A percentile compares a stretch with the other conserved stretches of the same genome.
phyloP scores from a whole-genome alignment of 2,113 vertebrate species.

The Chroicocephalus ridibundus region DNA sequence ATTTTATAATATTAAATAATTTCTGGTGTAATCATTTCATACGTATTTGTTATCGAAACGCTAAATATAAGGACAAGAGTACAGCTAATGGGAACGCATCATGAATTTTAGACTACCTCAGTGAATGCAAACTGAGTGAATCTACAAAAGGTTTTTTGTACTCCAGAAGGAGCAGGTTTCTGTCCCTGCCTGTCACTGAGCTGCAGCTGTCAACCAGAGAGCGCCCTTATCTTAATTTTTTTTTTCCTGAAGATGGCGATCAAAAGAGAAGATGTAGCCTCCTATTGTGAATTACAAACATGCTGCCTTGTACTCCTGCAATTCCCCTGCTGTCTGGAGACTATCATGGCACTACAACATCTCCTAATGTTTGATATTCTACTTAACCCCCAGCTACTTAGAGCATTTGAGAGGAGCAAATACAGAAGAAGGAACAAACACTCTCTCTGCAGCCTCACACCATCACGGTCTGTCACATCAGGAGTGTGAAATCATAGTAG shows the following conservation, averaged over 20 bases:
- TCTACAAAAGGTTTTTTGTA: background rate
- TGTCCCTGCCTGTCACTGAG: background rate
- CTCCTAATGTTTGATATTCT: conserved; percentile 12
- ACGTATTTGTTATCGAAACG: background rate
- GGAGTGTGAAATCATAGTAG: background rate
- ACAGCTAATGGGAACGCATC: background rate
- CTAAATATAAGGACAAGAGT: background rate
- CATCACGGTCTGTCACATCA: background rate
- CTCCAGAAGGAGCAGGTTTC: background rate
- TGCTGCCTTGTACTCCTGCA: background rate
- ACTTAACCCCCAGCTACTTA: conserved; percentile 3
- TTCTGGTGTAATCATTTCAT: background rate
- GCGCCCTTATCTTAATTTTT: background rate
- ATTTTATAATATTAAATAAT: background rate
- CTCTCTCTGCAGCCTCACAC: background rate
- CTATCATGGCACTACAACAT: background rate
- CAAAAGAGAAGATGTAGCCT: background rate
- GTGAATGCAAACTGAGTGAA: background rate
- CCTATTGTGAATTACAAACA: conserved; percentile 23
- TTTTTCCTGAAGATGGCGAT: background rate
- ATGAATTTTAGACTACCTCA: background rate
- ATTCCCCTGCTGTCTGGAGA: background rate
- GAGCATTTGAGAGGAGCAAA: background rate
- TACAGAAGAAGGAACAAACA: background rate
- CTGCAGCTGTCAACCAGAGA: background rate